Base-by-base conservation (phyloP, 2,888 invertebrate genomes). In the Temnothorax unifasciatus region DNA sequence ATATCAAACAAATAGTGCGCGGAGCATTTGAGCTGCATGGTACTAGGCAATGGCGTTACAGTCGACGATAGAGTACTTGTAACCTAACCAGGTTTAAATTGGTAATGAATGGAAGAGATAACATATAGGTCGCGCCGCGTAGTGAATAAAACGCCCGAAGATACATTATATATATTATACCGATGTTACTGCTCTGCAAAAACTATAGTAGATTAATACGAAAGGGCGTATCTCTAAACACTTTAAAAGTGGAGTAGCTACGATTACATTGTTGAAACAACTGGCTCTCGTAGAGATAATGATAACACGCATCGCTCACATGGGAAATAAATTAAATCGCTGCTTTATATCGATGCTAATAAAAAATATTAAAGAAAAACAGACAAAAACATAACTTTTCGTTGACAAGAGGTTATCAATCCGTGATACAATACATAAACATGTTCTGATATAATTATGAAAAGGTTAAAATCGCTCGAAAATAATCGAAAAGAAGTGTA, bases 81-180 rank as follows among this genome's bases (percentile, higher is more conserved):
- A 85, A 83, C 81, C 71, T 84, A 85, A 83, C 81, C 74, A 54
- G 83, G 83, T 81, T 87, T 91, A 91, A 93, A 93, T 93, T 92
- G 91, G 52, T 87, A 84, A 83, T 93, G 92, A 93, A 93, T 93
- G 88, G 91, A 69, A 89, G 87, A 63, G 88, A 90, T 92, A 86
- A 88, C 83, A 89, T 91, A 88, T 92, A 90, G 90, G 89, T 89
- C 90, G 88, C 85, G 41, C 2, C 89, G 90, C 90, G 88, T 89
- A 89, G 87, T 88, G 90, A 92, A 92, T 92, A 91, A 91, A 91
- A 91, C 90, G 90, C 88, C 90, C 89, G 90, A 89, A 84, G 86
- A 88, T 89, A 88, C 87, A 91, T 92, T 61, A 41, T 15, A 11
- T 25, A 9, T 25, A 90, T 92, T 91, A 91, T 91, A 87, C 68